Conservation (phyloP, 2,888 invertebrate genomes). For the Nephrotoma appendiculata region DNA sequence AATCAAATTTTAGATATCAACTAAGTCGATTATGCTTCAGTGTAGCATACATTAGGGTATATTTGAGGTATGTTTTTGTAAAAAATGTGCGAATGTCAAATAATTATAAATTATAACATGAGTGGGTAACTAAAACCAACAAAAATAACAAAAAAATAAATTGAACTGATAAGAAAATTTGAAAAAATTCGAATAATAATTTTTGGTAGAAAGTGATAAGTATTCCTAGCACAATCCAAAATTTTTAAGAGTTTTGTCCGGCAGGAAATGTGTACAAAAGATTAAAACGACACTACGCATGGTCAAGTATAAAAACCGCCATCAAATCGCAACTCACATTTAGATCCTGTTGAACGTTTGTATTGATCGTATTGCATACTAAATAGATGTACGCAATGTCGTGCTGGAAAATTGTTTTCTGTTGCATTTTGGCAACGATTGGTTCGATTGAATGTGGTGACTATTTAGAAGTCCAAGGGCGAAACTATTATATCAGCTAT, state of each 20-base stretch:
- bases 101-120: too few relatives aligned
- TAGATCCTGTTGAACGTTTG: neutral
- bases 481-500: neutral
- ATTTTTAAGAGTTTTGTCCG: neutral
- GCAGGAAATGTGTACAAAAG: neutral
- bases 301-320: neutral
- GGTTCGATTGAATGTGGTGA: neutral
- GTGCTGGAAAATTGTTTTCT: neutral
- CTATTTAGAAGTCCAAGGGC: neutral
- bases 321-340: neutral
- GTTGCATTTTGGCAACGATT: neutral
- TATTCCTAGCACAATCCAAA: neutral
- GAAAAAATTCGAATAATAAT: neutral
- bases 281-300: neutral
- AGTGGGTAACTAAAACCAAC: too few relatives aligned
- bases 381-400: neutral
- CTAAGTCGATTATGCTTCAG: too few relatives aligned
- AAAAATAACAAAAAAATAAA: too few relatives aligned
- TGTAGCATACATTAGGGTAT: too few relatives aligned
- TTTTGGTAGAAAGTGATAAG: neutral
- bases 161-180: neutral
- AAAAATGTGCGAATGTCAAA: too few relatives aligned
- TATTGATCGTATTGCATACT: neutral
- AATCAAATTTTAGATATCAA: too few relatives aligned
- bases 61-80: too few relatives aligned